Evolutionary conservation across 1,140 invertebrate genomes (phyloP), one percentile per base, ranked within the genome.

Genomic region (Amyelois transitella): DNA sequence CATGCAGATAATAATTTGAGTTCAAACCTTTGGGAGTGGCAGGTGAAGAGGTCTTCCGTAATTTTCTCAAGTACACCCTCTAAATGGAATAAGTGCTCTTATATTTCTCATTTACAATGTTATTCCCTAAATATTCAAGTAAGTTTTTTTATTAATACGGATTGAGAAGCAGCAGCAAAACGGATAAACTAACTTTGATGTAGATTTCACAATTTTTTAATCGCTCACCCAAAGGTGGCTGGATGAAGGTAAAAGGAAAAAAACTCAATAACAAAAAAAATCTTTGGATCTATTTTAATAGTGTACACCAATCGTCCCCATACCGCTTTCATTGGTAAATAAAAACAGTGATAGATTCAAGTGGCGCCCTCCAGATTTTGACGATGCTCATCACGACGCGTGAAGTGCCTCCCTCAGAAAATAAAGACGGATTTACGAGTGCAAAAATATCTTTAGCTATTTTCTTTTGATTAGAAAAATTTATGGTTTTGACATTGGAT

Each of bases 101-200:
- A 76, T 82, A 80, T 76, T 77, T 66, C 54, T 75, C 81, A 86
- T 86, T 86, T 86, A 86, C 81, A 82, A 83, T 86, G 83, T 86
- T 82, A 77, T 69, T 72, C 71, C 69, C 63, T 67, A 60, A 53
- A 60, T 60, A 64, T 72, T 62, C 49, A 62, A 72, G 69, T 70
- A 63, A 3, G 22, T 24, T 24, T 8, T 5, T 5, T 24, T 5
- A 8, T 5, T 24, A 24, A 24, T 24, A 24, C n/a, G n/a, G n/a
- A n/a, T n/a, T 24, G 8, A 24, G 22, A 3, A 24, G 3, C 22
- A 24, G 8, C 22, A 5, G 22, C 3, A 24, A 24, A 5, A 3
- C 8, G 4, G 22, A 24, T 24, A 24, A 5, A 24, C 22, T 24
- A n/a, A n/a, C n/a, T n/a, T n/a, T n/a, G n/a, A n/a, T n/a, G n/a